A percentile compares a stretch with the other conserved stretches of the same genome.
These are phyloP conservation scores for Brachionus rubens DNA, from an alignment of 1,140 invertebrate species.

Conservation along the genomic window DNA sequence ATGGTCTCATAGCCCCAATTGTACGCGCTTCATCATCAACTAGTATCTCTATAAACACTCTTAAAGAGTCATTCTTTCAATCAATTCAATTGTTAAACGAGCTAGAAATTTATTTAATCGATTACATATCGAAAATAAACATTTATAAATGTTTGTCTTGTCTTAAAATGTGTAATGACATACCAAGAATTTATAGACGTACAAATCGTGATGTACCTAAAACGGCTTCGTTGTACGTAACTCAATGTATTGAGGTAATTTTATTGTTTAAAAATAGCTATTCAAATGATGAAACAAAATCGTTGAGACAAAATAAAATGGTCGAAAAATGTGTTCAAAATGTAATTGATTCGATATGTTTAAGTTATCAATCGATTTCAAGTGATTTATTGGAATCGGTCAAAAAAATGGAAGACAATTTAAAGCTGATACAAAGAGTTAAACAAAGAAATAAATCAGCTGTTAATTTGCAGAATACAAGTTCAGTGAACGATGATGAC, in stretches of 20 bases:
- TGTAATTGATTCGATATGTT: slow-evolving; percentile 40
- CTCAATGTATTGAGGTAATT: slow-evolving; percentile 65
- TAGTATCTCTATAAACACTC: neutral
- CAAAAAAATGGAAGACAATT: slow-evolving; percentile 87
- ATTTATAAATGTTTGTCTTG: slow-evolving; percentile 55
- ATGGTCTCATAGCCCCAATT: slow-evolving; percentile 29
- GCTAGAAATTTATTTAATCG: neutral
- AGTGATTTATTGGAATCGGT: slow-evolving; percentile 83
- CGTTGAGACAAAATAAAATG: neutral
- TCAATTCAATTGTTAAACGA: slow-evolving; percentile 10
- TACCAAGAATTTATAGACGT: slow-evolving; percentile 83
- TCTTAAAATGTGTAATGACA: slow-evolving; percentile 72
- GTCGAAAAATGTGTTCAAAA: neutral
- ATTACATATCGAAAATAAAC: slow-evolving; percentile 53
- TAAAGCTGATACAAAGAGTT: slow-evolving; percentile 79
- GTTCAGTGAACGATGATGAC: slow-evolving; percentile 73
- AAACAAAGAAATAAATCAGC: slow-evolving; percentile 63
- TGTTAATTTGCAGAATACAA: slow-evolving; percentile 49
- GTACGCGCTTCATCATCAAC: neutral
- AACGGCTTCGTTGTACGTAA: neutral
- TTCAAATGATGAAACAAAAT: slow-evolving; percentile 1
- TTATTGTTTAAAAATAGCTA: slow-evolving; percentile 65
- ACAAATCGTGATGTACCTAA: slow-evolving; percentile 73
- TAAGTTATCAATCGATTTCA: slow-evolving; percentile 75
- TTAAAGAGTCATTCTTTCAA: slow-evolving; percentile 3